Percentiles rank a stretch among this genome's conserved stretches.
These are phyloP conservation scores for Drosophila atroscutellata DNA, from an alignment of 2,888 invertebrate species.

Conservation along the genomic window DNA sequence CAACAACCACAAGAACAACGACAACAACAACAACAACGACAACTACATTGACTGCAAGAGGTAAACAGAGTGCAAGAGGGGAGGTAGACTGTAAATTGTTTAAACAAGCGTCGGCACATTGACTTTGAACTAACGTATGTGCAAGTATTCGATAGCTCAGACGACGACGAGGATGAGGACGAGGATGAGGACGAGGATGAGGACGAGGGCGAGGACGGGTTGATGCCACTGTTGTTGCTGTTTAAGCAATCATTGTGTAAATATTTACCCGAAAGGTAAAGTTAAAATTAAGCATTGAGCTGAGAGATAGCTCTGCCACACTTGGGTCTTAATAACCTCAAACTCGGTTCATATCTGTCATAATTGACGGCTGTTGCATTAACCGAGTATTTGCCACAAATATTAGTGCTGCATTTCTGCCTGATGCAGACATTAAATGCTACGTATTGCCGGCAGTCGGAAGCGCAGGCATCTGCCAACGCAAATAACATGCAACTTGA, in stretches of 20 bases:
- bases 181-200: no score
- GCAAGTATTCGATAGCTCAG: conserved; percentile 18
- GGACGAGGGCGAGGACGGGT: background rate
- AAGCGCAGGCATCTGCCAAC: conserved; percentile 9
- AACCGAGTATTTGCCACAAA: conserved; percentile 38
- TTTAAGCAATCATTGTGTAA: conserved; percentile 66
- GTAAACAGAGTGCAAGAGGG: background rate
- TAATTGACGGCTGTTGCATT: conserved; percentile 25
- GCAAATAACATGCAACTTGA: conserved; percentile 19
- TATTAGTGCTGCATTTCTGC: conserved; percentile 43
- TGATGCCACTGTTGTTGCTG: conserved; percentile 22
- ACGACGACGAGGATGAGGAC: no score
- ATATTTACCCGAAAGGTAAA: conserved; percentile 72
- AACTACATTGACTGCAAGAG: background rate
- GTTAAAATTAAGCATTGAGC: conserved; percentile 67
- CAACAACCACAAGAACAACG: conserved; percentile 8
- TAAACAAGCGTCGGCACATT: conserved; percentile 73
- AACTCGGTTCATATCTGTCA: background rate
- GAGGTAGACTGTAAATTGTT: conserved; percentile 66
- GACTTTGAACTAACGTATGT: conserved; percentile 64
- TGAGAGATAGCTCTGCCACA: conserved; percentile 30
- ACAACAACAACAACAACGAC: conserved; percentile 22
- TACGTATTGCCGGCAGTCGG: conserved; percentile 21
- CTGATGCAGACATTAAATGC: conserved; percentile 50
- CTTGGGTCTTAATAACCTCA: background rate